Conservation (phyloP, 2,888 invertebrate genomes). For the Timema podura region DNA sequence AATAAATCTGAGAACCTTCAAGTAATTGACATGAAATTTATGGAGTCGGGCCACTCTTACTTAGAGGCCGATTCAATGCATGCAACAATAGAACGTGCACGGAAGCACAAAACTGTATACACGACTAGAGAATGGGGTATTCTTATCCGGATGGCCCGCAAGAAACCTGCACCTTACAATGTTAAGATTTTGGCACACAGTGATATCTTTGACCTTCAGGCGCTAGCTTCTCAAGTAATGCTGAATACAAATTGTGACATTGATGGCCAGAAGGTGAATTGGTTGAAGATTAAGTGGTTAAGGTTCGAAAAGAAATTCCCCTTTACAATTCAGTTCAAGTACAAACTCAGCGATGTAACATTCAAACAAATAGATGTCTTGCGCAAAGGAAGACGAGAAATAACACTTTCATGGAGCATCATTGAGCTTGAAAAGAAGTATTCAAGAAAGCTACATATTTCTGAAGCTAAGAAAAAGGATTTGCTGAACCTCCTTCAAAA, state of each 20-base stretch:
- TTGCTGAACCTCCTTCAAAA: slow-evolving; percentile 6
- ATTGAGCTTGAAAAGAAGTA: slow-evolving; percentile 11
- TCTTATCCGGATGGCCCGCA: neutral
- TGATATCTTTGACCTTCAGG: slow-evolving; percentile 8
- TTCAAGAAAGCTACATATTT: neutral
- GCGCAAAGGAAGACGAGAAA: slow-evolving; percentile 2
- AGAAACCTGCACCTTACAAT: slow-evolving; percentile 8
- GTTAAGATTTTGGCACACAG: neutral
- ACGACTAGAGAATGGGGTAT: neutral
- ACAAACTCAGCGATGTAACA: neutral
- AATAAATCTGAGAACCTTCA: slow-evolving; percentile 13
- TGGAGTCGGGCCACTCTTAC: slow-evolving; percentile 3
- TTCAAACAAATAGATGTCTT: slow-evolving; percentile 8
- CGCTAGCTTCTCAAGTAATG: slow-evolving; percentile 6
- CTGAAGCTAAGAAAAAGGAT: slow-evolving; percentile 6
- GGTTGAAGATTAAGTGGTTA: neutral
- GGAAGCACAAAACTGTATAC: neutral
- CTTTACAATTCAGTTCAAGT: slow-evolving; percentile 13
- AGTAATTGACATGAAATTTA: slow-evolving; percentile 10
- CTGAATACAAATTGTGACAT: neutral
- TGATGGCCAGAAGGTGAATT: neutral
- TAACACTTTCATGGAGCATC: neutral
- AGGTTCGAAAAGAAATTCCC: slow-evolving; percentile 2
- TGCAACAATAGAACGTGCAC: slow-evolving; percentile 4
- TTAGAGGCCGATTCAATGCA: slow-evolving; percentile 11